A percentile compares a stretch with the other conserved stretches of the same genome.
These are phyloP conservation scores for Penelope pileata DNA, from an alignment of 2,113 vertebrate species.

Conservation along the genomic window DNA sequence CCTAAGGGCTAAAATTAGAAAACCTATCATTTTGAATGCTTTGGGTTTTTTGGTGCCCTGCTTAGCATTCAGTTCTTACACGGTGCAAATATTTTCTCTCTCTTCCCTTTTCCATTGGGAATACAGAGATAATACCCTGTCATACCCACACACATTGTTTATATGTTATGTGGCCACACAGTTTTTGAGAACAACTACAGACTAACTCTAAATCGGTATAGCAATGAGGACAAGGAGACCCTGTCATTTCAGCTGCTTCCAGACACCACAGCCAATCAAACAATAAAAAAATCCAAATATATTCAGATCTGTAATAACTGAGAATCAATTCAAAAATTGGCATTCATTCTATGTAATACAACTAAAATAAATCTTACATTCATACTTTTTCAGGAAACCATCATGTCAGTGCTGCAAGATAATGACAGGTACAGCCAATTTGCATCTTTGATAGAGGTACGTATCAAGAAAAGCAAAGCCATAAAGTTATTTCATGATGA, in stretches of 20 bases:
- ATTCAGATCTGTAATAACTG: background rate
- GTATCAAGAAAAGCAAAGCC: background rate
- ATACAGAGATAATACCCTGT: background rate
- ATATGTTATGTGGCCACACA: background rate
- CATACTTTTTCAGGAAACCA: slow-evolving; percentile 80
- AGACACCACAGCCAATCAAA: background rate
- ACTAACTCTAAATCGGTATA: background rate
- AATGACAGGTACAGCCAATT: slow-evolving; percentile 84
- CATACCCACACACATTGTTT: accelerated
- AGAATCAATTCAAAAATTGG: background rate
- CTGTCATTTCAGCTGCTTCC: background rate
- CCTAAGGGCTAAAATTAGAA: accelerated
- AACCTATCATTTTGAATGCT: background rate
- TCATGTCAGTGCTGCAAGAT: slow-evolving; percentile 83
- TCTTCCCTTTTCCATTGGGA: background rate
- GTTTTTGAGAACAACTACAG: background rate
- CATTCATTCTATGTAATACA: background rate
- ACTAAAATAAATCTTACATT: background rate
- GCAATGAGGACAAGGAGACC: background rate
- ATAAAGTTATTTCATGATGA: background rate
- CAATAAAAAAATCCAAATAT: background rate
- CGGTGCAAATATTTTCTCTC: background rate
- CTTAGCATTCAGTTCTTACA: background rate
- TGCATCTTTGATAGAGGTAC: slow-evolving; percentile 85
- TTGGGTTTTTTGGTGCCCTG: background rate